These are phyloP conservation scores for Drosophila leontia DNA, from an alignment of 1,140 invertebrate species.

Conservation along the genomic window DNA sequence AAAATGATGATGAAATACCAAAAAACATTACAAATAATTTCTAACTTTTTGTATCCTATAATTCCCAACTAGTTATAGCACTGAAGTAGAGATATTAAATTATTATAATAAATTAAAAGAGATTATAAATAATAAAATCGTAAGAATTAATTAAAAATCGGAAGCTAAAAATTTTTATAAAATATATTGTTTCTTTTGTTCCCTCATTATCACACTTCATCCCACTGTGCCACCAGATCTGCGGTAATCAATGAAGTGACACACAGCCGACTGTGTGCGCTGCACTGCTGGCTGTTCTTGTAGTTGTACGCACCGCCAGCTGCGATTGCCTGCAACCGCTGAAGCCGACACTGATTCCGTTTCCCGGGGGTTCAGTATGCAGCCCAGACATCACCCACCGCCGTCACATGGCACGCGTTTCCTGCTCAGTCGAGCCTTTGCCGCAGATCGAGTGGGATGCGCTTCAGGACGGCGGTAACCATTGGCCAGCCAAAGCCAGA, in stretches of 20 bases:
- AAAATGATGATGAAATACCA: no score
- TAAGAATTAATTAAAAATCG: no score
- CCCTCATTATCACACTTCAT: fast-evolving
- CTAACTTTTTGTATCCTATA: no score
- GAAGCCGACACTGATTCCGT: constrained; percentile 43
- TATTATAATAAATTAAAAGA: no score
- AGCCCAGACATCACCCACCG: constrained; percentile 28
- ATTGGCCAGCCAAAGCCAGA: constrained; percentile 7
- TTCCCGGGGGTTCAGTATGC: constrained; percentile 33
- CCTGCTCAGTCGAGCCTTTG: constrained; percentile 44
- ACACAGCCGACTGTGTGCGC: constrained; percentile 19
- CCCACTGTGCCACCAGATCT: constrained; percentile 47
- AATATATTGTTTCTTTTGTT: background rate
- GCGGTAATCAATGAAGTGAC: constrained; percentile 19
- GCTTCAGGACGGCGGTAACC: constrained; percentile 30
- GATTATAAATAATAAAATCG: no score
- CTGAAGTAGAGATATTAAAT: no score
- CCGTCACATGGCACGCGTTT: constrained; percentile 47
- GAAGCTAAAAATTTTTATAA: no score
- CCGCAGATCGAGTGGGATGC: constrained; percentile 34
- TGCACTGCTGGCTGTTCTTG: constrained; percentile 1
- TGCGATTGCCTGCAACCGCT: constrained; percentile 41
- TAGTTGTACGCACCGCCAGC: constrained; percentile 36
- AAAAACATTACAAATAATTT: no score
- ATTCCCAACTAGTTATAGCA: no score